Conservation (phyloP, 2,113 vertebrate species). For the Oreochromis aureus region DNA sequence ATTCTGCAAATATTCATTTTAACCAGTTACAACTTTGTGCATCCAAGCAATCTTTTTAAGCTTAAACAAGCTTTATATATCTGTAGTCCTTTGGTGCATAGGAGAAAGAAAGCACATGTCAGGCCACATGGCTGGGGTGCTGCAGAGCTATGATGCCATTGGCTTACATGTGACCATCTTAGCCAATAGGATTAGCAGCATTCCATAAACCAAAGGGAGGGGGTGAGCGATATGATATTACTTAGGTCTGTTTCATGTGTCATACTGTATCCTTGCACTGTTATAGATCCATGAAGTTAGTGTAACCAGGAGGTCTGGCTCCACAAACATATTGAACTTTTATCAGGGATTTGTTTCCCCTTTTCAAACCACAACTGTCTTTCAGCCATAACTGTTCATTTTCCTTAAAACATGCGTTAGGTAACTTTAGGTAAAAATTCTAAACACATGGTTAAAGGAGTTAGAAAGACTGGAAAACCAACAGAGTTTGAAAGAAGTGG, state of each 20-base stretch:
- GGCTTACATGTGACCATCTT: background rate
- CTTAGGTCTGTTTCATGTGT: background rate
- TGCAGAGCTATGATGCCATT: background rate
- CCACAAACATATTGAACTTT: background rate
- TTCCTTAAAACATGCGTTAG: background rate
- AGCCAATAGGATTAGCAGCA: background rate
- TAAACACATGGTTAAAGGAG: background rate
- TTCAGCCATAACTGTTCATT: background rate
- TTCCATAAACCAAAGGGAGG: background rate
- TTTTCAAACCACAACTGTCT: background rate
- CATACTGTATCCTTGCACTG: background rate
- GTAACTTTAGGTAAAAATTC: background rate
- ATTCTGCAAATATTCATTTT: background rate
- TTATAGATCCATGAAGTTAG: background rate
- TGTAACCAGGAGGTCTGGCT: background rate
- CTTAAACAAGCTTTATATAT: background rate
- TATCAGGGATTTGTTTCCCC: background rate
- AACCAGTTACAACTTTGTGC: background rate
- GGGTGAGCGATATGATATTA: background rate
- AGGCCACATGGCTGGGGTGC: background rate
- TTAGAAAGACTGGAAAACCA: background rate
- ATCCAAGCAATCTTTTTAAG: background rate
- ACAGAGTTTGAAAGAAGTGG: background rate
- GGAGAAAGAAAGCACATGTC: background rate
- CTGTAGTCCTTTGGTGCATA: background rate